Conservation (phyloP, 2,113 vertebrate genomes). For the Acanthisitta chloris region DNA sequence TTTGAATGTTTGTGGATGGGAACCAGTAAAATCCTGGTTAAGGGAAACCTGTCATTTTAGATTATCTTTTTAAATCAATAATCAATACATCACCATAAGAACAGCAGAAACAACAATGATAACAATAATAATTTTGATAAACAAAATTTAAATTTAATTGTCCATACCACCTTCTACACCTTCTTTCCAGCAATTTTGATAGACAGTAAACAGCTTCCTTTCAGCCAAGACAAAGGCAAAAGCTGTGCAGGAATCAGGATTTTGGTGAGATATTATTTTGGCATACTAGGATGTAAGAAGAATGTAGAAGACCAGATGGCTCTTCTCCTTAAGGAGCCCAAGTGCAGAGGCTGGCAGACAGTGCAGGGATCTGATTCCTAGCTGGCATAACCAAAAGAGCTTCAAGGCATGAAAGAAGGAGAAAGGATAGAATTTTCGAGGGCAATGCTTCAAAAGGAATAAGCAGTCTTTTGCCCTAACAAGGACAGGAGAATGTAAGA, state of each 20-base stretch:
- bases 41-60: not conserved
- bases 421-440: not conserved
- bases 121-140: not conserved
- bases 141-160: not conserved
- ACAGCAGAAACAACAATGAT: too few relatives aligned
- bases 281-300: not conserved
- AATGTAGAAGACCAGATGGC: not conserved
- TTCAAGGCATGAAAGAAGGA: not conserved
- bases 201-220: not conserved
- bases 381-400: not conserved
- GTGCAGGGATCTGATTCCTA: not conserved
- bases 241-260: not conserved
- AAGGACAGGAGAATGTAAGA: not conserved
- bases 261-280: not conserved
- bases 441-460: not conserved
- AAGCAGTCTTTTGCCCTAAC: not conserved
- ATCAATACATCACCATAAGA: too few relatives aligned
- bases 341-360: not conserved
- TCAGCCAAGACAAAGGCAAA: not conserved
- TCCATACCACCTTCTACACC: not conserved
- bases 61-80: not conserved
- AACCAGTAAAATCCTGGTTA: not conserved
- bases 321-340: not conserved
- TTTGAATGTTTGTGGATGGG: not conserved
- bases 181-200: not conserved